These are phyloP conservation scores for Timandra comae DNA, from an alignment of 2,888 invertebrate genomes.

Conservation along the genomic window DNA sequence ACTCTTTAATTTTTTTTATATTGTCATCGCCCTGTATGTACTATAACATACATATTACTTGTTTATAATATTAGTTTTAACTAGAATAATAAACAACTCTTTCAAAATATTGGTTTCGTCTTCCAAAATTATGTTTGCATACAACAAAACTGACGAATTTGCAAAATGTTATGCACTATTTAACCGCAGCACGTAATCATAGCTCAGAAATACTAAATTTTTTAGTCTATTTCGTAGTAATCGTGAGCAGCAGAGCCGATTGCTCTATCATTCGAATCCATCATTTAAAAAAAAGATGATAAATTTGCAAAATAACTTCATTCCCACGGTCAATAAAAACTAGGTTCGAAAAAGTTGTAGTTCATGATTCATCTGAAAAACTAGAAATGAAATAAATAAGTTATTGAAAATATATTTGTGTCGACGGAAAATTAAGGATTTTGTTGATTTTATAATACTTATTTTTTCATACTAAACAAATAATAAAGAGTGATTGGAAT, in stretches of 20 bases:
- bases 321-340: slow-evolving; percentile 47
- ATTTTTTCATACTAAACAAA: too few species aligned
- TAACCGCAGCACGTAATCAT: slow-evolving; percentile 46
- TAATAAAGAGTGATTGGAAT: too few species aligned
- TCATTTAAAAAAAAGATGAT: slow-evolving; percentile 38
- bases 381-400: too few species aligned
- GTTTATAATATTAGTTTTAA: too few species aligned
- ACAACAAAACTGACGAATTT: slow-evolving; percentile 30
- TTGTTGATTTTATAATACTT: too few species aligned
- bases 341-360: background rate
- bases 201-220: slow-evolving; percentile 25
- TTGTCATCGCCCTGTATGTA: too few species aligned
- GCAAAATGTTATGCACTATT: slow-evolving; percentile 53
- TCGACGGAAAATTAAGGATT: too few species aligned
- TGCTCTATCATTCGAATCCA: slow-evolving; percentile 45
- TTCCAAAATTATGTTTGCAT: slow-evolving; percentile 41
- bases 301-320: slow-evolving; percentile 41
- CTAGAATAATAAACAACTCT: slow-evolving; percentile 47
- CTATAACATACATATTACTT: too few species aligned
- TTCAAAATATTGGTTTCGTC: slow-evolving; percentile 49
- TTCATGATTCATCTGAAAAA: slow-evolving; percentile 13
- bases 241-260: slow-evolving; percentile 54
- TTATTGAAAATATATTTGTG: too few species aligned
- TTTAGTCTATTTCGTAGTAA: slow-evolving; percentile 35
- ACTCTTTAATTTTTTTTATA: too few species aligned